Conservation (phyloP, 2,888 invertebrate species). For the Tipula unca region DNA sequence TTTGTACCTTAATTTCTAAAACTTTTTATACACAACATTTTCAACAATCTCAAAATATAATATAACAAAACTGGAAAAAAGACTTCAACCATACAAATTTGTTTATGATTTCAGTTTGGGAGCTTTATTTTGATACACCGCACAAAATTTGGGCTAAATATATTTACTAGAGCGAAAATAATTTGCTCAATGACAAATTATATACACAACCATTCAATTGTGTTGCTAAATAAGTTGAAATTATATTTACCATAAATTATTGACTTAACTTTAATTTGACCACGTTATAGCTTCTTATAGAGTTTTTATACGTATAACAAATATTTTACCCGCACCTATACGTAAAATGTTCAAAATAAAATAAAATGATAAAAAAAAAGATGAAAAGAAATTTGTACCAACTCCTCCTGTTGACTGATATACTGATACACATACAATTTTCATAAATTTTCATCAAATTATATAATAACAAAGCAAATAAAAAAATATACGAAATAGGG, state of each 20-base stretch:
- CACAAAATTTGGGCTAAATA: neutral
- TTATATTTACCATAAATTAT: neutral
- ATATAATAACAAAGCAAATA: neutral
- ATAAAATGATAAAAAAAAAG: neutral
- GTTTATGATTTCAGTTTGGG: neutral
- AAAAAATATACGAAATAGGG: neutral
- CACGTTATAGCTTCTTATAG: neutral
- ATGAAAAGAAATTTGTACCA: neutral
- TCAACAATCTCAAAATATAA: no score
- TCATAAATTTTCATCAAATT: neutral
- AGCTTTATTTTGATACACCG: neutral
- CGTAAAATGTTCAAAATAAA: neutral
- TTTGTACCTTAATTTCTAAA: no score
- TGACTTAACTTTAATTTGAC: neutral
- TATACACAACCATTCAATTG: neutral
- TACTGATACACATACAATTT: neutral
- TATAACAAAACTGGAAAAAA: neutral
- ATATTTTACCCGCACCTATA: neutral
- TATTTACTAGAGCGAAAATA: neutral
- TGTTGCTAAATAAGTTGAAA: neutral
- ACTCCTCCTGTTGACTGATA: neutral
- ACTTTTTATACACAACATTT: no score
- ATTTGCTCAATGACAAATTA: neutral
- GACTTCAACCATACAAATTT: neutral
- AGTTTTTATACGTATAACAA: neutral